A percentile compares a stretch with the other conserved stretches of the same genome.
Evolutionary conservation across 2,888 invertebrate species (phyloP).

Genomic region (Oligia latruncula): DNA sequence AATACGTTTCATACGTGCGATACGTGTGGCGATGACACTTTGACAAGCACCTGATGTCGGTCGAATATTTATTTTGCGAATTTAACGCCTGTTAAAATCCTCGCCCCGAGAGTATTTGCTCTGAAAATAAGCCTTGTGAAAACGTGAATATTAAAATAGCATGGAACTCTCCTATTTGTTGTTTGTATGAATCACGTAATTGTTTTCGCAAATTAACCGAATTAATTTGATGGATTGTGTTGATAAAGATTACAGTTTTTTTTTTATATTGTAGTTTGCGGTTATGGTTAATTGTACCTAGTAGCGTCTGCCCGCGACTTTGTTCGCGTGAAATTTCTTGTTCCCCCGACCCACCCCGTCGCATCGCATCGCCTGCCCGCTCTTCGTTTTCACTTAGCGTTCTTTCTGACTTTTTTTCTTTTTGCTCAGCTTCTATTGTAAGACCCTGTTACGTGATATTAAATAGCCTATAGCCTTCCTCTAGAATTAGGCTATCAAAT

Average conservation of each 20-base stretch:
- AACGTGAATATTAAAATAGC: conserved; percentile 63
- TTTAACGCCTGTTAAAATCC: conserved; percentile 67
- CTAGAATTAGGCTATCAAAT: not conserved
- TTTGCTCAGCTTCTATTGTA: not conserved
- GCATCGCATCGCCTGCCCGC: not conserved
- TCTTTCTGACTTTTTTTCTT: not conserved
- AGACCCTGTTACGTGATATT: not conserved
- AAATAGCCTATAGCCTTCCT: not conserved
- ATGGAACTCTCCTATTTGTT: conserved; percentile 49
- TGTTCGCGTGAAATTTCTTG: too few relatives aligned
- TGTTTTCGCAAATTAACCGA: conserved; percentile 57
- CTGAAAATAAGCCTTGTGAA: conserved; percentile 64
- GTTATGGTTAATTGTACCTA: not conserved
- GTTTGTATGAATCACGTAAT: conserved; percentile 63
- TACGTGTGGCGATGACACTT: conserved; percentile 66
- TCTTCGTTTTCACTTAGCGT: not conserved
- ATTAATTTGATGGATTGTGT: conserved; percentile 38
- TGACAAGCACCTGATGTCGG: conserved; percentile 63
- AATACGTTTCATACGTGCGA: conserved; percentile 50
- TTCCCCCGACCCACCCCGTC: not conserved
- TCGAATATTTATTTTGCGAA: conserved; percentile 66
- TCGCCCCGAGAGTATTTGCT: conserved; percentile 62
- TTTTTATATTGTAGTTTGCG: not conserved
- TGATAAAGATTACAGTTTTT: conserved; percentile 9
- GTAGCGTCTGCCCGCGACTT: not conserved